phyloP scores from a whole-genome alignment of 2,888 invertebrate species.

The Acrobasis consociella region DNA sequence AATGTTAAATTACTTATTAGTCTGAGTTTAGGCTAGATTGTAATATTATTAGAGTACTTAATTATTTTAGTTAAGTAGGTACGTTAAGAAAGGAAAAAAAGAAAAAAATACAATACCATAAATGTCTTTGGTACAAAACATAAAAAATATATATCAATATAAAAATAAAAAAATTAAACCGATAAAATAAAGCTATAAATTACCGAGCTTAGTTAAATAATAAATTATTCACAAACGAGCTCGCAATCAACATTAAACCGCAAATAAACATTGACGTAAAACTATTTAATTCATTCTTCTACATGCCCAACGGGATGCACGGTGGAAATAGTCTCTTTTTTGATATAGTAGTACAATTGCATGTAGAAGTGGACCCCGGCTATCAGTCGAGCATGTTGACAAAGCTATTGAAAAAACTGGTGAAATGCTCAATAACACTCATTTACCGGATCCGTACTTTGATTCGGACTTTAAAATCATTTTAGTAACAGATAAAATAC shows the following conservation, averaged over 20 bases:
- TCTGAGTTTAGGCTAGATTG: no score
- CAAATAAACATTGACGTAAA: slow-evolving; percentile 16
- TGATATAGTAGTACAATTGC: not conserved
- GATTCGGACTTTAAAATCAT: no score
- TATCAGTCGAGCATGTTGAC: slow-evolving; percentile 30
- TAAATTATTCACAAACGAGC: slow-evolving; percentile 17
- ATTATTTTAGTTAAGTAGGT: no score
- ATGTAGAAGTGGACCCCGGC: slow-evolving; percentile 17
- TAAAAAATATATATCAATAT: no score
- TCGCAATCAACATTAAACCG: slow-evolving; percentile 14
- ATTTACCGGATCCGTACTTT: no score
- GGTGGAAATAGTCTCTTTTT: not conserved
- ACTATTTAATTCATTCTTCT: slow-evolving; percentile 15
- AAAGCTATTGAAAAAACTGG: slow-evolving; percentile 26
- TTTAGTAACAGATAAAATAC: no score
- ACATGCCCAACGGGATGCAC: slow-evolving; percentile 13
- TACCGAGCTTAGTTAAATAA: not conserved
- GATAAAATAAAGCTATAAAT: not conserved
- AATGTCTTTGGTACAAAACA: no score
- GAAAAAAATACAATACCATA: no score
- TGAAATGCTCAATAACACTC: no score
- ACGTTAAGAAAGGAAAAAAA: no score
- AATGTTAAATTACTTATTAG: no score
- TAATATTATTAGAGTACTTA: no score
- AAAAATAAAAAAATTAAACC: not conserved